Evolutionary conservation across 2,888 invertebrate species (phyloP).

Genomic region (Cynaeus angustus): DNA sequence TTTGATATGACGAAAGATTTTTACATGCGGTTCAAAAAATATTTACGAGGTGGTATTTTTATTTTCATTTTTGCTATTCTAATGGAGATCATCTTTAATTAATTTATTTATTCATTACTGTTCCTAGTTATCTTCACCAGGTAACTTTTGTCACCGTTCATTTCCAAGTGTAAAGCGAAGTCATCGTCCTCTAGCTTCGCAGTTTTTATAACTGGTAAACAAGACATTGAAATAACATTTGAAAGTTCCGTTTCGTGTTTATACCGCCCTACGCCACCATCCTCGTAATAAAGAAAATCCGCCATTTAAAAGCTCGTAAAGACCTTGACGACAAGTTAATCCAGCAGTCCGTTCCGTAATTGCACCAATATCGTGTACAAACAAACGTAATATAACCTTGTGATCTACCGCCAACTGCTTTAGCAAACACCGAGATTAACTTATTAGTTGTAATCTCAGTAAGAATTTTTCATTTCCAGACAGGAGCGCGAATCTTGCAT

Average conservation of each 20-base stretch:
- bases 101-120: too few species aligned
- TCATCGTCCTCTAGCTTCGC: too few species aligned
- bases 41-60: too few species aligned
- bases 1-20: too few species aligned
- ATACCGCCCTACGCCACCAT: neutral
- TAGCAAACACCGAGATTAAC: slow-evolving; percentile 16
- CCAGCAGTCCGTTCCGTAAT: neutral
- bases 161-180: too few species aligned
- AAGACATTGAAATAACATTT: too few species aligned
- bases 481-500: slow-evolving; percentile 66
- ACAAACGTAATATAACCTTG: slow-evolving; percentile 28
- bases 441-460: slow-evolving; percentile 10
- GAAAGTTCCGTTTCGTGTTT: neutral
- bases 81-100: too few species aligned
- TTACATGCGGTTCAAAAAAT: too few species aligned
- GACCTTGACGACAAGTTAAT: neutral
- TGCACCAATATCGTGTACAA: slow-evolving; percentile 14
- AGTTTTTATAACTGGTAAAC: too few species aligned
- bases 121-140: too few species aligned
- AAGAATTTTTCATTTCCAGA: slow-evolving; percentile 59
- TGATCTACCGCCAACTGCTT: slow-evolving; percentile 5
- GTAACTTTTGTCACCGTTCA: too few species aligned
- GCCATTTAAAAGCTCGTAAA: neutral
- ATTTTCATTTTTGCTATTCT: too few species aligned
- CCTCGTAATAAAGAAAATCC: neutral